phyloP scores from a whole-genome alignment of 1,140 invertebrate species.

The Pseudachorutes palmiensis region DNA sequence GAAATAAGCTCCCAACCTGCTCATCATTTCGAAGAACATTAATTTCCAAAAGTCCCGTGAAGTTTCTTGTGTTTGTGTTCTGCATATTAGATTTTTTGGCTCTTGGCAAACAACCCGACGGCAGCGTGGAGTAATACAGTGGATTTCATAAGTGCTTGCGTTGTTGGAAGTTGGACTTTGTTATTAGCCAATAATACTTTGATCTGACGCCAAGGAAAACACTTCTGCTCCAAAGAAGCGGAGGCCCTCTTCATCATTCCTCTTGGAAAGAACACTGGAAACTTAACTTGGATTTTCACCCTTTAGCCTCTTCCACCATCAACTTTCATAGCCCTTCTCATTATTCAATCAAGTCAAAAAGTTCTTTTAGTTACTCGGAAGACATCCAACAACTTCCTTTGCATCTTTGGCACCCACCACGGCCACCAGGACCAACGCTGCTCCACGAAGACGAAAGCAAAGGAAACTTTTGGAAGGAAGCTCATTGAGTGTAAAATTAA shows the following conservation, averaged over 20 bases:
- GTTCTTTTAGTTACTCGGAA: background rate
- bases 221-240: background rate
- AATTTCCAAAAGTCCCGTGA: background rate
- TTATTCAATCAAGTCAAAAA: slow-evolving; percentile 7
- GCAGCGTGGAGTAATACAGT: background rate
- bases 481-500: slow-evolving; percentile 17
- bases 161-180: background rate
- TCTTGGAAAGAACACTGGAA: background rate
- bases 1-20: background rate
- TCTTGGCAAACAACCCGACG: background rate
- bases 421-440: too few relatives aligned
- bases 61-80: background rate
- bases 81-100: background rate
- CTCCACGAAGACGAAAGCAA: background rate
- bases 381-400: background rate
- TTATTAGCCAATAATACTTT: slow-evolving; percentile 9
- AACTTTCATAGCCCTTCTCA: background rate
- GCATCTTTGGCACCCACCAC: background rate
- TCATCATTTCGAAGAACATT: background rate
- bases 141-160: background rate
- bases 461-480: background rate
- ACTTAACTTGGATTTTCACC: background rate
- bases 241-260: background rate
- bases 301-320: background rate
- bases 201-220: slow-evolving; percentile 3